Evolutionary conservation across 2,113 vertebrate genomes (phyloP).

Genomic region (Trichechus manatus): DNA sequence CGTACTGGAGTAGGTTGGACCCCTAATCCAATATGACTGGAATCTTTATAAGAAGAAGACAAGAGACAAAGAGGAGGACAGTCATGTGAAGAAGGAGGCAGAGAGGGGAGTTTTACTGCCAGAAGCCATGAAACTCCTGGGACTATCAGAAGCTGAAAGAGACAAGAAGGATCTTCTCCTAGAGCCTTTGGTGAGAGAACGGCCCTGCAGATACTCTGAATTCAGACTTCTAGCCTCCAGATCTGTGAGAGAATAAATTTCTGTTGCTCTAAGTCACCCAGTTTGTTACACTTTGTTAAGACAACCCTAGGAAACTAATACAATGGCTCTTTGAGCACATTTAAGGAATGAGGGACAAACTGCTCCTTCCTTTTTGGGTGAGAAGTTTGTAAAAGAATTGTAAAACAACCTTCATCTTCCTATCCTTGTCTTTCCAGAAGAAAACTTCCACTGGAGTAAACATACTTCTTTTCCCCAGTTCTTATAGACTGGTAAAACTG

Average conservation of each 20-base stretch:
- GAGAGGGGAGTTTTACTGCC: not conserved
- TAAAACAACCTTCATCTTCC: not conserved
- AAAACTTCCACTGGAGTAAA: not conserved
- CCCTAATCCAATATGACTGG: not conserved
- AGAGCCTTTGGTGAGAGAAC: not conserved
- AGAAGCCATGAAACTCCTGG: not conserved
- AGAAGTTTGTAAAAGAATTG: not conserved
- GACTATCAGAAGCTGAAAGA: not conserved
- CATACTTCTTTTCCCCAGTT: not conserved
- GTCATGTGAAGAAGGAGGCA: not conserved
- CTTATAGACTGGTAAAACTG: not conserved
- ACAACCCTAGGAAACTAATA: too few species aligned
- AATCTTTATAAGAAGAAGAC: not conserved
- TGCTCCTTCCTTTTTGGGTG: not conserved
- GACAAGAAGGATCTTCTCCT: not conserved
- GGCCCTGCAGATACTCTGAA: too few species aligned
- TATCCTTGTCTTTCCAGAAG: not conserved
- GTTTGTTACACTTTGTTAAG: too few species aligned
- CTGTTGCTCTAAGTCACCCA: too few species aligned
- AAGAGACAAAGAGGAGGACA: not conserved
- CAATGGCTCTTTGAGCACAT: not conserved
- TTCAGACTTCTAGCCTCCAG: too few species aligned
- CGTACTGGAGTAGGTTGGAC: not conserved
- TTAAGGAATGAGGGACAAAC: not conserved
- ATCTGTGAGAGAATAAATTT: too few species aligned